Base-by-base conservation (phyloP, 2,797 vertebrate genomes). In the Mus spretus region DNA sequence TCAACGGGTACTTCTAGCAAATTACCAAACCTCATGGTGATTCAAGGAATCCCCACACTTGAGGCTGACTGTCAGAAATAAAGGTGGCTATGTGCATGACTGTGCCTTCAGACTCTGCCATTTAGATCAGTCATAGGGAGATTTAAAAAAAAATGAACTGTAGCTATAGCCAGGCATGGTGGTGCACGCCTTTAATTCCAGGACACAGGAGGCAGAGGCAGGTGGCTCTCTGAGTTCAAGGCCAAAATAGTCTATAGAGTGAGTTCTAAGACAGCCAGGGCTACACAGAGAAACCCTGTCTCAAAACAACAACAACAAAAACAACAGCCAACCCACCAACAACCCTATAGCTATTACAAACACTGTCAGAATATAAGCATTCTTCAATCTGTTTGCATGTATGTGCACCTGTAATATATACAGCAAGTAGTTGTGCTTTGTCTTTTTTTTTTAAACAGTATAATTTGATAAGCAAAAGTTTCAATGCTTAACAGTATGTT, bases 401-500 rank as follows among this genome's bases (percentile, higher is more conserved):
- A 47, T 17, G 12, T 47, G 37, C 26, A 9, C 40, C 28, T 65
- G 40, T 34, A 5, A 22, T 40, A 20, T 26, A 53, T 57, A 63
- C 47, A 17, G 67, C 20, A 74, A 77, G 37, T 75, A 79, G 81
- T 77, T 40, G 74, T 91, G 53, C 1, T 80, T 87, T 80, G 19
- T 44, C 57, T 87, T 82, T 90, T 77, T 75, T 47, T 47, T 72
- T 72, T 4, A 3, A 77, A 77, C 20, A 74, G 75, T 78, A 1
- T 93, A 44, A 88, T 93, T 81, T 74, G 57, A 94, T 22, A 28
- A 92, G 57, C 47, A 89, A 63, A 92, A 84, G 15, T 94, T 96
- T 93, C 44, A 63, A 26, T 44, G 79, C 74, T 75, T 93, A 63
- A 70, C 65, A 70, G 15, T 70, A 5, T 77, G 37, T 79, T 70